Conservation (phyloP, 2,797 vertebrate genomes). For the Gallinago solitaria region DNA sequence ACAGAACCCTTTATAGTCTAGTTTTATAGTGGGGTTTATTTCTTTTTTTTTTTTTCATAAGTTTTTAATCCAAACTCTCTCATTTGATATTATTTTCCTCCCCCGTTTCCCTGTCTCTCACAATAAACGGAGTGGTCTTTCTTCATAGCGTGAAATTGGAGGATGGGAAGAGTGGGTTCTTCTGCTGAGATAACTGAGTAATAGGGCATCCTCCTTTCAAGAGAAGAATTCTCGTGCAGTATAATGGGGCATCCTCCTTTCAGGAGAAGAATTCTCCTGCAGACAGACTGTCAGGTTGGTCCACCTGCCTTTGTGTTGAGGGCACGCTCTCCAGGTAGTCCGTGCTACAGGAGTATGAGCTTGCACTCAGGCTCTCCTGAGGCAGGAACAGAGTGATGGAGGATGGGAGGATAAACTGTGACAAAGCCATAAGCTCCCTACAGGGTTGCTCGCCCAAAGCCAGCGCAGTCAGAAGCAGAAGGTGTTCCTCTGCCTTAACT, state of each 20-base stretch:
- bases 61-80: neutral
- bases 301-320: accelerated
- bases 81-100: neutral
- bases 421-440: neutral
- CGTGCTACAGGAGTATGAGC: neutral
- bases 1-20: neutral
- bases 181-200: accelerated
- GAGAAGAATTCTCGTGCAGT: neutral
- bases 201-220: neutral
- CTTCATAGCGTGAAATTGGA: neutral
- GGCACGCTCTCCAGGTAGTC: neutral
- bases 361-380: neutral
- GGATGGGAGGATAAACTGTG: neutral
- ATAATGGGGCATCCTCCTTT: neutral
- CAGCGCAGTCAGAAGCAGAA: neutral
- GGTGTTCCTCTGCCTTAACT: neutral
- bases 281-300: neutral
- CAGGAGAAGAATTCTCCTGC: neutral
- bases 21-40: neutral
- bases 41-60: neutral
- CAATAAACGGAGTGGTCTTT: neutral
- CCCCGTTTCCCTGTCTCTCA: neutral
- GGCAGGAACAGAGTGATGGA: neutral
- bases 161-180: neutral
- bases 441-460: neutral